Evolutionary conservation across 2,888 invertebrate genomes (phyloP).

Genomic region (Dolomedes plantarius): DNA sequence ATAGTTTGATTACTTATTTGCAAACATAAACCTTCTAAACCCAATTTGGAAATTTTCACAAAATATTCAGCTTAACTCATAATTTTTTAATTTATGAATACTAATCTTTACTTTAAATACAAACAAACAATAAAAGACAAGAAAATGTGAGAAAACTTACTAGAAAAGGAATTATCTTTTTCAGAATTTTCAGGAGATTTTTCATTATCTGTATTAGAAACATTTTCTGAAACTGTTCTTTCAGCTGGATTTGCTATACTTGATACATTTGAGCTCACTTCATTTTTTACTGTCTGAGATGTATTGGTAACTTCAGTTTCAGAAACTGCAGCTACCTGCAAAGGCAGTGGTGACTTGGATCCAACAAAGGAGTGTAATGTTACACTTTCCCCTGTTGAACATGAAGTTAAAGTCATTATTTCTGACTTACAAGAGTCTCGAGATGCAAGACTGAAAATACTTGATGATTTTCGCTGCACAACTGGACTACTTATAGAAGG

Average conservation of each 20-base stretch:
- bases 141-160: conserved; percentile 30
- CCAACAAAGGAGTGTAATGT: conserved; percentile 56
- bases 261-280: conserved; percentile 45
- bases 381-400: conserved; percentile 67
- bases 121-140: too few species aligned
- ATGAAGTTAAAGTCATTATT: conserved; percentile 62
- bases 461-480: conserved; percentile 47
- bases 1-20: too few species aligned
- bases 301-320: conserved; percentile 56
- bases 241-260: conserved; percentile 26
- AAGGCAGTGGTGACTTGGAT: conserved; percentile 62
- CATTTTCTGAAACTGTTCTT: conserved; percentile 43
- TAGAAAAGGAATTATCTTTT: conserved; percentile 48
- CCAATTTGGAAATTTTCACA: too few species aligned
- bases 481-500: conserved; percentile 31
- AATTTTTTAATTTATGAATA: too few species aligned
- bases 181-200: conserved; percentile 32
- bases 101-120: too few species aligned
- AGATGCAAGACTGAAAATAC: conserved; percentile 44
- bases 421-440: conserved; percentile 63
- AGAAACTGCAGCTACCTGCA: conserved; percentile 58
- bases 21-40: too few species aligned
- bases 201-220: conserved; percentile 24
- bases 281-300: conserved; percentile 30
- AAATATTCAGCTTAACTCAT: too few species aligned